These are phyloP conservation scores for Tribolium freemani DNA, from an alignment of 2,888 invertebrate species.

Conservation along the genomic window DNA sequence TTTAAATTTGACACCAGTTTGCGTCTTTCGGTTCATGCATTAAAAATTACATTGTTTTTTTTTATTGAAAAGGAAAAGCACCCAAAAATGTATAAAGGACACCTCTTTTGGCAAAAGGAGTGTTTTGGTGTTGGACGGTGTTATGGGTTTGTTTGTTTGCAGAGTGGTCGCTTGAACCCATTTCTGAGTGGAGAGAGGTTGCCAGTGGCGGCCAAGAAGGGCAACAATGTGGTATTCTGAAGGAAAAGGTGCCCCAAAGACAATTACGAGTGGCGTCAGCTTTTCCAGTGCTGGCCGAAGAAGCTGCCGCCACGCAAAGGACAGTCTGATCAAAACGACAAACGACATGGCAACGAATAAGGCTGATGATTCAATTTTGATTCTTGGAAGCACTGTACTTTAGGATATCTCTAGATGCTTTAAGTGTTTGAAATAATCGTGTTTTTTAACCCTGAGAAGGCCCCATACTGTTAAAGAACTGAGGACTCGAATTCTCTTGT, in stretches of 20 bases:
- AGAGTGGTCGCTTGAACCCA: constrained; percentile 80
- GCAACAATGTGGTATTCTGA: constrained; percentile 77
- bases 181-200: constrained; percentile 88
- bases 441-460: constrained; percentile 53
- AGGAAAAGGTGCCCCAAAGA: constrained; percentile 35
- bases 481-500: constrained; percentile 60
- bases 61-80: too few relatives aligned
- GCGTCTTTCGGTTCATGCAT: too few relatives aligned
- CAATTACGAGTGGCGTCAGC: constrained; percentile 40
- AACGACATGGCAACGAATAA: constrained; percentile 55
- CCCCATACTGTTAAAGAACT: constrained; percentile 64
- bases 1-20: too few relatives aligned
- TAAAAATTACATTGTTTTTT: too few relatives aligned
- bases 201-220: constrained; percentile 94
- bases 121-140: too few relatives aligned
- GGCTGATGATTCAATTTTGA: constrained; percentile 48
- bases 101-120: too few relatives aligned
- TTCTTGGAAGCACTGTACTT: constrained; percentile 31
- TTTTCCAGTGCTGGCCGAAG: constrained; percentile 48
- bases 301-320: constrained; percentile 45
- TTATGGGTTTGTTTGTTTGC: constrained; percentile 56
- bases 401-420: constrained; percentile 52
- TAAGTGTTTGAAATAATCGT: constrained; percentile 49
- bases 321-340: constrained; percentile 38
- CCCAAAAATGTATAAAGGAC: too few relatives aligned